Evolutionary conservation across 2,113 vertebrate species (phyloP).

Genomic region (Pterocles orientalis): DNA sequence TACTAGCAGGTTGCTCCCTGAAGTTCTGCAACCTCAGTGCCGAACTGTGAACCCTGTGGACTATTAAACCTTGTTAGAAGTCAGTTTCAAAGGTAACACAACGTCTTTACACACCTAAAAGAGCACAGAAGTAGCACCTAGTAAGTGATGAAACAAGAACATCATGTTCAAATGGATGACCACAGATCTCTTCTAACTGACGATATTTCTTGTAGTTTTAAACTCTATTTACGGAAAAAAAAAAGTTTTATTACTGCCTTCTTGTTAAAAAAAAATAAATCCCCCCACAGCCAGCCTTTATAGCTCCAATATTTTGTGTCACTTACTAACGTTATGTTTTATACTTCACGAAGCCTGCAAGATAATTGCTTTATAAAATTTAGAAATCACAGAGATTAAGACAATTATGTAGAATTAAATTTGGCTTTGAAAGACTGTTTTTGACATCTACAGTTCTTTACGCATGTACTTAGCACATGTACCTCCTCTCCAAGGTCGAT

Average conservation of each 20-base stretch:
- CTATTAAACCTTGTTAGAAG: not conserved
- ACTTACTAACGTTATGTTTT: not conserved
- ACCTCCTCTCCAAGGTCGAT: not conserved
- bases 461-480: not conserved
- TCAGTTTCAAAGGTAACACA: not conserved
- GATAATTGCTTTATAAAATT: not conserved
- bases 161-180: not conserved
- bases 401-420: not conserved
- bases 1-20: not conserved
- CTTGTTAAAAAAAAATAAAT: not conserved
- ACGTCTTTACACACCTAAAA: not conserved
- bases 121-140: not conserved
- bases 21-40: not conserved
- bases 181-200: not conserved
- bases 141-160: not conserved
- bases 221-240: not conserved
- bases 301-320: not conserved
- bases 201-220: not conserved
- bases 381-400: not conserved
- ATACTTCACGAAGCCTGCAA: not conserved
- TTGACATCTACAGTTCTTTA: not conserved
- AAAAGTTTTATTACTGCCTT: rapidly evolving
- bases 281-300: not conserved
- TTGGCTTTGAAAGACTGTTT: not conserved
- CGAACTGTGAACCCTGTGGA: not conserved